These are phyloP conservation scores for Coryphaenoides rupestris DNA, from an alignment of 2,113 vertebrate genomes.

Conservation along the genomic window DNA sequence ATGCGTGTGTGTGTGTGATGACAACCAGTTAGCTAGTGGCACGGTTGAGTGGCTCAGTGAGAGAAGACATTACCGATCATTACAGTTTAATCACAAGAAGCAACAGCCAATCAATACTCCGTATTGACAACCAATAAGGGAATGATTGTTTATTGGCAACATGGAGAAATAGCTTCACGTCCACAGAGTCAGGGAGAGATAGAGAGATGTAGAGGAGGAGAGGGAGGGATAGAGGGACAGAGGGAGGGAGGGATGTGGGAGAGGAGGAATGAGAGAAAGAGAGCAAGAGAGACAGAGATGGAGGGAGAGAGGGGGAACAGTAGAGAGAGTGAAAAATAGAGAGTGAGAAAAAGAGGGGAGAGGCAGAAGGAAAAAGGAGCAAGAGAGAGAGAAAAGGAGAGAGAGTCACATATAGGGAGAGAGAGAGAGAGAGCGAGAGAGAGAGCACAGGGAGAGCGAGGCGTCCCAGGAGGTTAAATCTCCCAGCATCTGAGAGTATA, in stretches of 20 bases:
- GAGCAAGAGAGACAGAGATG: slow-evolving; percentile 4
- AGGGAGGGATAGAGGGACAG: slow-evolving; percentile 37
- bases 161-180: slow-evolving; percentile 47
- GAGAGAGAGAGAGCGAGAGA: not conserved
- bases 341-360: not conserved
- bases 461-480: not conserved
- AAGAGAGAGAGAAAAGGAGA: not conserved
- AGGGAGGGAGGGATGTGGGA: slow-evolving; percentile 51
- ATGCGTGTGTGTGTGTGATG: not conserved
- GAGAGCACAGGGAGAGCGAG: not conserved
- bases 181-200: slow-evolving; percentile 28
- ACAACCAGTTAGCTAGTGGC: slow-evolving; percentile 25
- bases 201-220: slow-evolving; percentile 31
- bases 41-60: slow-evolving; percentile 21
- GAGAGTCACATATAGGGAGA: not conserved
- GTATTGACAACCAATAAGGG: slow-evolving; percentile 20
- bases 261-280: not conserved
- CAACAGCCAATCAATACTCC: slow-evolving; percentile 4
- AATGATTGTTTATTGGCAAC: slow-evolving; percentile 30
- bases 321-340: not conserved
- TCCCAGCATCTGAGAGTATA: not conserved
- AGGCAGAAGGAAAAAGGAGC: not conserved
- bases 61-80: slow-evolving; percentile 32
- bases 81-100: slow-evolving; percentile 28
- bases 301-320: slow-evolving; percentile 5